Percentiles rank a stretch among this genome's conserved stretches.
Conservation (phyloP, 2,113 vertebrate genomes). For the Sprattus sprattus region DNA sequence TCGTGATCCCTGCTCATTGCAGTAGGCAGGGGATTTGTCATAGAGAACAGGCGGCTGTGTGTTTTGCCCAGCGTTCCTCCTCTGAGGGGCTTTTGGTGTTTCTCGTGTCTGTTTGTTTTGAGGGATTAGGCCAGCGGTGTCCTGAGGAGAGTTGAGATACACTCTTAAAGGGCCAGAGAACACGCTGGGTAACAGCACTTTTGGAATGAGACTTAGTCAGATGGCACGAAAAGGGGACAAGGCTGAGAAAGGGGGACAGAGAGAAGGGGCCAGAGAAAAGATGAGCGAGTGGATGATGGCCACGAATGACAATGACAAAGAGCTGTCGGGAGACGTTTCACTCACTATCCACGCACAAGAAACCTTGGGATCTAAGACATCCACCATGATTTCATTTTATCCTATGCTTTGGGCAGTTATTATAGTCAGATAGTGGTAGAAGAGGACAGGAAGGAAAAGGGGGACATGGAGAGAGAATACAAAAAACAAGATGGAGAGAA, state of each 20-base stretch:
- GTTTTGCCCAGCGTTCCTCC: slow-evolving; percentile 55
- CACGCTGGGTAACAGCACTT: background rate
- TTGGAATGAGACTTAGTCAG: background rate
- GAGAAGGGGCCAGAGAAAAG: background rate
- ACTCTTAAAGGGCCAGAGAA: slow-evolving; percentile 52
- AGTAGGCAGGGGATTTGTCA: slow-evolving; percentile 38
- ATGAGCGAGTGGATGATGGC: background rate
- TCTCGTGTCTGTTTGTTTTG: slow-evolving; percentile 63
- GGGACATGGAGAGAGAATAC: background rate
- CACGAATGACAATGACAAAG: background rate
- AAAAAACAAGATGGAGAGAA: background rate
- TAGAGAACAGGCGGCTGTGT: slow-evolving; percentile 40
- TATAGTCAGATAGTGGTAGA: background rate
- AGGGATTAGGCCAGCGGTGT: slow-evolving; percentile 63
- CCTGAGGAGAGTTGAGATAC: slow-evolving; percentile 50
- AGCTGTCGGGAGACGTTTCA: background rate
- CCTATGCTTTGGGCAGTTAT: background rate
- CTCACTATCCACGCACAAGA: background rate
- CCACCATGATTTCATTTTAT: background rate
- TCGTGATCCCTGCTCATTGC: slow-evolving; percentile 33
- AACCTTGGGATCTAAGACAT: background rate
- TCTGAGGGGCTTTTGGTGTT: slow-evolving; percentile 44
- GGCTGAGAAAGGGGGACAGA: background rate
- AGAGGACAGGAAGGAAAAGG: background rate
- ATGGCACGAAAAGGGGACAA: background rate